Conservation (phyloP, 2,888 invertebrate species). For the Crematogaster levior region DNA sequence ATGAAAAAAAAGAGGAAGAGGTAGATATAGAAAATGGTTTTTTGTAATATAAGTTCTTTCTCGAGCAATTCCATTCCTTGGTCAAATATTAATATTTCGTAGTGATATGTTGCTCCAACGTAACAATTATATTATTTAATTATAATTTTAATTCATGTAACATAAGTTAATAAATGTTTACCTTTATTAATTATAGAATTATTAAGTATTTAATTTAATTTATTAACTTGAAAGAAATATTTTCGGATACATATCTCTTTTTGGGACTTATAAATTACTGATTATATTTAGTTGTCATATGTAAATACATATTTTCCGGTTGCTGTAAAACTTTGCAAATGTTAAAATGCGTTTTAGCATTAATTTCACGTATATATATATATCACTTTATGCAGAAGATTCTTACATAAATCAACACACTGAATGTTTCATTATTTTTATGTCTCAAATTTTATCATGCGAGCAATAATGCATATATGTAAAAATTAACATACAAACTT, state of each 20-base stretch:
- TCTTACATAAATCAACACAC: conserved; percentile 26
- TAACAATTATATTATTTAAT: conserved; percentile 27
- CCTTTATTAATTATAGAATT: not conserved
- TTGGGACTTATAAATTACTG: not conserved
- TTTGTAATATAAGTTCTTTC: not conserved
- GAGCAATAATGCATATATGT: conserved; percentile 27
- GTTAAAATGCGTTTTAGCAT: not conserved
- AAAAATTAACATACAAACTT: conserved; percentile 58
- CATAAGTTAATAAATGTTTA: conserved; percentile 3
- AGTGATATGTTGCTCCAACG: conserved; percentile 59
- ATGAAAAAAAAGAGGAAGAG: not conserved
- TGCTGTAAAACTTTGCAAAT: conserved; percentile 3
- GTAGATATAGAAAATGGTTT: not conserved
- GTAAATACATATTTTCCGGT: not conserved
- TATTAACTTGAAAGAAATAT: not conserved
- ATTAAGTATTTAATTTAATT: not conserved
- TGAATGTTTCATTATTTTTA: conserved; percentile 1
- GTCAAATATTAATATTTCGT: not conserved
- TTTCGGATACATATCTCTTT: not conserved
- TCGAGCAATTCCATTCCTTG: not conserved
- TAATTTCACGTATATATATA: conserved; percentile 1
- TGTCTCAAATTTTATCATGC: conserved; percentile 15
- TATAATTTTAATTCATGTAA: conserved; percentile 27
- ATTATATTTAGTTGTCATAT: not conserved
- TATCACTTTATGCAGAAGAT: conserved; percentile 38